These are phyloP conservation scores for Drusus annulatus DNA, from an alignment of 1,140 invertebrate species.

Conservation along the genomic window DNA sequence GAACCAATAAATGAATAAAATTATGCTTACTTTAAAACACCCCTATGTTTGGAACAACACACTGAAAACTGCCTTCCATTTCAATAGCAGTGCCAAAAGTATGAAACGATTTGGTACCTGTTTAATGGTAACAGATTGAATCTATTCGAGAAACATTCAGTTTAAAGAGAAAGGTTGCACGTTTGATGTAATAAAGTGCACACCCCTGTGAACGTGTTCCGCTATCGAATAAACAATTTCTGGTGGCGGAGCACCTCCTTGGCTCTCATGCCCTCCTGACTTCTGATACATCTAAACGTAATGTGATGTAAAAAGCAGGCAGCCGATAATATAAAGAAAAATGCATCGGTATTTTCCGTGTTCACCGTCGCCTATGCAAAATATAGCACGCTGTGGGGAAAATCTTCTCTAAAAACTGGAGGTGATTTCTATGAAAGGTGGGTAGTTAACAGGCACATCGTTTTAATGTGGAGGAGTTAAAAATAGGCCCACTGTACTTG, in stretches of 20 bases:
- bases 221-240: conserved; percentile 53
- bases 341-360: conserved; percentile 24
- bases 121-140: not conserved
- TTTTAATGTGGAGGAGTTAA: no score
- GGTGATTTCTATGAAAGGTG: no score
- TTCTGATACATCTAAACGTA: conserved; percentile 40
- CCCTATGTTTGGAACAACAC: no score
- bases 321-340: conserved; percentile 49
- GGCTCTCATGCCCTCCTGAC: conserved; percentile 8
- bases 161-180: conserved; percentile 35
- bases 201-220: conserved; percentile 42
- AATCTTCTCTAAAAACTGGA: no score
- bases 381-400: no score
- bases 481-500: no score
- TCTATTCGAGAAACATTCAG: conserved; percentile 5
- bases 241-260: conserved; percentile 32
- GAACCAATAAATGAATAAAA: no score
- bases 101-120: no score
- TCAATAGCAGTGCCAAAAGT: no score
- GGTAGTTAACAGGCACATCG: no score
- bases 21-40: no score
- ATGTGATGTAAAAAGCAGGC: conserved; percentile 51
- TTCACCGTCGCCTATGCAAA: not conserved
- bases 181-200: conserved; percentile 52
- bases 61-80: no score